Evolutionary conservation across 2,888 invertebrate species (phyloP), one percentile per base, ranked within the genome.

Genomic region (Colostygia pectinataria): DNA sequence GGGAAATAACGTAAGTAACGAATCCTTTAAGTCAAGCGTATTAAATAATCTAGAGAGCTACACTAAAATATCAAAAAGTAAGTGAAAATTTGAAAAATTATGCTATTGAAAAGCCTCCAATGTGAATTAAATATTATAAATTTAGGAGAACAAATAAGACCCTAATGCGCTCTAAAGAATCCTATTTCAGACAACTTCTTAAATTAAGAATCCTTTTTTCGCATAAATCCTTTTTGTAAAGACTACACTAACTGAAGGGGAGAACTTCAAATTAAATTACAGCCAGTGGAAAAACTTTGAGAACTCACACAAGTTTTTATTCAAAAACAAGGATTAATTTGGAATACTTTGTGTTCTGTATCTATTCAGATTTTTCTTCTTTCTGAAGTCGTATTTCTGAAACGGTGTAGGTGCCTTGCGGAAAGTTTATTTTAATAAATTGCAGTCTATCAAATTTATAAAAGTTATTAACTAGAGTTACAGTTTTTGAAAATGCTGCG

Each of bases 291-390:
- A 31, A 46, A 41, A 47, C 27, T 27, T 39, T 29, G 32, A 15
- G n/a, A 42, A 32, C 36, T 40, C 37, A 42, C 45, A 37, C 37
- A 52, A 46, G 41, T 46, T 38, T 41, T 15, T 36, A 34, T 15
- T 34, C 34, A 12, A 32, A 36, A 38, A 52, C 52, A 42, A 52
- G 29, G 33, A 46, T 46, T 52, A 28, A 51, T 52, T 41, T 41
- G 25, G 15, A 34, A 29, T 10, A 29, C 32, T 31, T 40, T 40
- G 29, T 39, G 5, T 18, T 45, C 27, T 39, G 33, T 39, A 39
- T 40, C 47, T 41, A 34, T 47, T 41, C 36, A 41, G 41, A 36
- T 47, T 29, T 36, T 47, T 41, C 39, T 36, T 29, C 10, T 28
- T 3, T 41, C 7, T 28, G 10, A 46, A 39, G 33, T 32, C 18